These are phyloP conservation scores for Delichon dasypus DNA, from an alignment of 2,797 vertebrate species.

Conservation along the genomic window DNA sequence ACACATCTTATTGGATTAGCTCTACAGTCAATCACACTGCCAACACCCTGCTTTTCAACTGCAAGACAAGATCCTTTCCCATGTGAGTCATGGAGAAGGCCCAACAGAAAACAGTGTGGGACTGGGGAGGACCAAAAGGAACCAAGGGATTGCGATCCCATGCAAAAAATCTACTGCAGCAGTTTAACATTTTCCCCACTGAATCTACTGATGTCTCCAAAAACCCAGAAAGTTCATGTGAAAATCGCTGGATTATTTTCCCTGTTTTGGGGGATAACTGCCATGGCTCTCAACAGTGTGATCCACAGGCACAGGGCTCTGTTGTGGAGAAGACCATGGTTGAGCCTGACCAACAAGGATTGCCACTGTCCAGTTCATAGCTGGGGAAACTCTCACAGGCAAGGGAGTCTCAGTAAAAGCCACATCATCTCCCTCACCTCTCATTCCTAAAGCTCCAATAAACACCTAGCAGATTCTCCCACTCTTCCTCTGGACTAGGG, in stretches of 20 bases:
- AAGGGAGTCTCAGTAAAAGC: background rate
- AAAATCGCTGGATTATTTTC: background rate
- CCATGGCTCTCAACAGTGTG: background rate
- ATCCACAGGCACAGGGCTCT: background rate
- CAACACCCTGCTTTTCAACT: background rate
- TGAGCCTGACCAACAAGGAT: background rate
- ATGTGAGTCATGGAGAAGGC: background rate
- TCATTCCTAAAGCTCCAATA: background rate
- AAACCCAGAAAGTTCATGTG: fast-evolving
- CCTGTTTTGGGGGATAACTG: background rate
- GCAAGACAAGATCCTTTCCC: background rate
- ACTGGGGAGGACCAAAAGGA: background rate
- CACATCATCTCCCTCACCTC: background rate
- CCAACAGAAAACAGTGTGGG: background rate
- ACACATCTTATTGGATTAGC: background rate
- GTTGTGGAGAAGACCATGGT: background rate
- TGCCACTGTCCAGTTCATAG: background rate
- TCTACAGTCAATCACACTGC: background rate
- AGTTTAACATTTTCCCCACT: fast-evolving
- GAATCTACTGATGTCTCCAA: background rate
- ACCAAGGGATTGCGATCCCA: background rate
- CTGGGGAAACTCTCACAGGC: background rate
- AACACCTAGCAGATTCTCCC: background rate
- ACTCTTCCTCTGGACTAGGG: background rate
- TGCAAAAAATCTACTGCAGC: background rate